phyloP scores from a whole-genome alignment of 2,888 invertebrate genomes.

The Leptinotarsa tumamoca region DNA sequence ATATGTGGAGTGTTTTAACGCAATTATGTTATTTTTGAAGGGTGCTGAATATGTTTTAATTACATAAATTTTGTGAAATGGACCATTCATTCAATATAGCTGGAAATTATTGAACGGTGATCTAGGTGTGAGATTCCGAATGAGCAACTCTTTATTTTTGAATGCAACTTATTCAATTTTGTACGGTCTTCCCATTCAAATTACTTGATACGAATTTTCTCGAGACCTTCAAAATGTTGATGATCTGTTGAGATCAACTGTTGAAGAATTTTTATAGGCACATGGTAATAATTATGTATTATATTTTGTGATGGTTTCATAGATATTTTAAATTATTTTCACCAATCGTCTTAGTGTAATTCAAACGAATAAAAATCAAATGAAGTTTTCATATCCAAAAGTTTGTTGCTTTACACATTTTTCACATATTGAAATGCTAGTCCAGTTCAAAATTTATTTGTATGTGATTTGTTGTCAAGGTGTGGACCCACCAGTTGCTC shows the following conservation, averaged over 20 bases:
- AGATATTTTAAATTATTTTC: too few species aligned
- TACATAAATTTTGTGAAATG: too few species aligned
- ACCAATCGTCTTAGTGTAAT: not conserved
- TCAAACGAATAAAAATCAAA: not conserved
- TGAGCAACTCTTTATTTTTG: too few species aligned
- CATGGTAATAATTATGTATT: not conserved
- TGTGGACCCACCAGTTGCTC: constrained; percentile 59
- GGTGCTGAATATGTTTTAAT: not conserved
- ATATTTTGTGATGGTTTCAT: too few species aligned
- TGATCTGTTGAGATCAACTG: not conserved
- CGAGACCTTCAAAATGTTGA: not conserved
- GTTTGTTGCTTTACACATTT: not conserved
- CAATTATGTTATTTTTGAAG: not conserved
- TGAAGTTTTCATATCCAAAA: not conserved
- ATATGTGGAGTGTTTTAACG: not conserved
- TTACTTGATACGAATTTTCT: too few species aligned
- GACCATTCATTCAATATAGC: too few species aligned
- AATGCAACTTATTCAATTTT: not conserved
- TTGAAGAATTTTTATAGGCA: not conserved
- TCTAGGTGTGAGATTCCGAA: too few species aligned
- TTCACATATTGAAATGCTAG: constrained; percentile 20
- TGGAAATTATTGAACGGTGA: too few species aligned
- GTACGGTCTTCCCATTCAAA: not conserved
- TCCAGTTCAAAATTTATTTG: constrained; percentile 36
- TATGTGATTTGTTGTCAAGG: constrained; percentile 44